These are phyloP conservation scores for Papilio glaucus DNA, from an alignment of 1,140 invertebrate species.

Conservation along the genomic window DNA sequence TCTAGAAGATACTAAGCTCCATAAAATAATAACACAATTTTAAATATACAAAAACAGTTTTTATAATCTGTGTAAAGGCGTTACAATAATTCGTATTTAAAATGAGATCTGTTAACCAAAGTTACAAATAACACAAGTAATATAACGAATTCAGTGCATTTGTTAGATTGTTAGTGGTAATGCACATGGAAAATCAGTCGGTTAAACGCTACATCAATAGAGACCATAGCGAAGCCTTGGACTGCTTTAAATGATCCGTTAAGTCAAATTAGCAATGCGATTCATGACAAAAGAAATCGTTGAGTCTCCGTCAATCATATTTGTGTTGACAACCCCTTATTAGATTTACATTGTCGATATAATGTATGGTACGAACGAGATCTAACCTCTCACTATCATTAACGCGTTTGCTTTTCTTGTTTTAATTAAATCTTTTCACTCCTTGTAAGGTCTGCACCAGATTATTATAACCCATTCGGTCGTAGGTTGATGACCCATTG, in stretches of 20 bases:
- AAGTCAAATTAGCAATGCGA: neutral
- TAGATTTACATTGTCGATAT: constrained; percentile 10
- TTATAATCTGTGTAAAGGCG: too few relatives aligned
- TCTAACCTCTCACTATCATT: constrained; percentile 9
- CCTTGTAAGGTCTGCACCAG: constrained; percentile 16
- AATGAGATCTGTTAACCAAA: neutral
- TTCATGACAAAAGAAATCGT: neutral
- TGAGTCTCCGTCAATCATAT: neutral
- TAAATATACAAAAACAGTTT: neutral
- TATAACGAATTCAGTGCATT: neutral
- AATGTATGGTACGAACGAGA: neutral
- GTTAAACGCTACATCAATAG: neutral
- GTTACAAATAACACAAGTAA: neutral
- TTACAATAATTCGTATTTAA: neutral
- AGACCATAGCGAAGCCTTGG: neutral
- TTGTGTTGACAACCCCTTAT: neutral
- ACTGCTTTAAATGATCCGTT: neutral
- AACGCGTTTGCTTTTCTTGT: constrained; percentile 22
- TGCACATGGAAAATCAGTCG: neutral
- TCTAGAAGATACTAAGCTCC: neutral
- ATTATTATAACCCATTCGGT: constrained; percentile 24
- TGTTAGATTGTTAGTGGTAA: neutral
- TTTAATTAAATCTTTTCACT: constrained; percentile 33
- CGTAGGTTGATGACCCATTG: constrained; percentile 40
- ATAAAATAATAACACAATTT: neutral